Conservation (phyloP, 2,113 vertebrate genomes). For the Zapus hudsonius region DNA sequence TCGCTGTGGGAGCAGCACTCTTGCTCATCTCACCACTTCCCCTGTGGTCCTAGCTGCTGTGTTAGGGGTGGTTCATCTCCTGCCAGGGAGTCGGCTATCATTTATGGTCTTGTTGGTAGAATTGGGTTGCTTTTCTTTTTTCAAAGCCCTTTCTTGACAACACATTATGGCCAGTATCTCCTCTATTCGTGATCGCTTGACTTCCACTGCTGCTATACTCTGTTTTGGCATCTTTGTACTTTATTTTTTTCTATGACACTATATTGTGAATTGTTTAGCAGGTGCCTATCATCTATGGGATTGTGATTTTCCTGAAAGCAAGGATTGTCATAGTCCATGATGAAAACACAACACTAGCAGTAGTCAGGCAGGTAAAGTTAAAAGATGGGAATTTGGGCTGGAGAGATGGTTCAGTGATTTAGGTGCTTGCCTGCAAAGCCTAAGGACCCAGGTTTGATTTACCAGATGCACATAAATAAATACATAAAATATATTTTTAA, state of each 20-base stretch:
- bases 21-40: too few species aligned
- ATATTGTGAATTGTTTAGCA: not conserved
- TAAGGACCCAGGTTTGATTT: too few species aligned
- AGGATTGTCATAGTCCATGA: not conserved
- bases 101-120: too few species aligned
- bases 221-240: not conserved
- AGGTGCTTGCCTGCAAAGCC: too few species aligned
- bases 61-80: too few species aligned
- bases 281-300: not conserved
- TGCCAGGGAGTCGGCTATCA: too few species aligned
- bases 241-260: not conserved
- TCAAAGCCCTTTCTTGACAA: constrained; percentile 19
- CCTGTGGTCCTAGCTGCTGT: too few species aligned
- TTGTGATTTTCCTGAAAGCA: not conserved
- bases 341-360: constrained; percentile 9
- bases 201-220: not conserved
- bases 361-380: not conserved
- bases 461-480: too few species aligned
- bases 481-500: too few species aligned
- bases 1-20: too few species aligned
- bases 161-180: not conserved
- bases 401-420: too few species aligned
- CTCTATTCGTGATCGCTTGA: not conserved
- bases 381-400: constrained; percentile 20
- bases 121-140: constrained; percentile 36